A percentile compares a stretch with the other conserved stretches of the same genome.
Evolutionary conservation across 2,888 invertebrate genomes (phyloP).

Genomic region (Lepidocyrtoides sp.): DNA sequence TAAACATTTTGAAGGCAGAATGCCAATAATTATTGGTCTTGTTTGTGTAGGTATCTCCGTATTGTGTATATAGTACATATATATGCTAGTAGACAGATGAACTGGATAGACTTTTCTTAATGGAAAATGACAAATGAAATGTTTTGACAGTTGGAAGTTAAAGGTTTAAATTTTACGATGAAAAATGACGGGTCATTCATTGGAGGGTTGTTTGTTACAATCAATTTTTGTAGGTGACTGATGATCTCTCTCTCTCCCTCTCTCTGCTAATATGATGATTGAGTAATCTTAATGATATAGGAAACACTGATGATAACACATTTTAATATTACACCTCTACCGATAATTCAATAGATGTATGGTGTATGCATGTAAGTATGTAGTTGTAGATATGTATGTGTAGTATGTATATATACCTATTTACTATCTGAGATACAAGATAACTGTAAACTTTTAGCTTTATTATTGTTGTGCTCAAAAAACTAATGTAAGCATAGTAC

Average conservation of each 20-base stretch:
- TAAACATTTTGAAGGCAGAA: background rate
- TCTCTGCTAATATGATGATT: constrained; percentile 3
- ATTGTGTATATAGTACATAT: too few relatives aligned
- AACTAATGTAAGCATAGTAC: background rate
- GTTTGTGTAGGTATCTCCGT: too few relatives aligned
- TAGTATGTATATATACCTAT: too few relatives aligned
- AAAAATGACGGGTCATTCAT: background rate
- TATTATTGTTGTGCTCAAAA: constrained; percentile 70
- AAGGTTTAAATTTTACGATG: background rate
- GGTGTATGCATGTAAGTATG: background rate
- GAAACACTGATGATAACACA: background rate
- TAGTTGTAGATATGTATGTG: too few relatives aligned
- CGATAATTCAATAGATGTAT: background rate
- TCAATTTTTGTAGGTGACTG: constrained; percentile 24
- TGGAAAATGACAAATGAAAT: background rate
- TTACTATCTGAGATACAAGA: too few relatives aligned
- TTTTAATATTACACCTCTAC: background rate
- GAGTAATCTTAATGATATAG: background rate
- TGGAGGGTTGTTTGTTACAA: constrained; percentile 33
- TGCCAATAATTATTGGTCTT: background rate
- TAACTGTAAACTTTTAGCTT: constrained; percentile 32
- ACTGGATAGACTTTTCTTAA: too few relatives aligned
- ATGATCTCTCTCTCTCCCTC: too few relatives aligned
- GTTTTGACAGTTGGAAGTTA: background rate
- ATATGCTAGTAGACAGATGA: too few relatives aligned